A percentile compares a stretch with the other conserved stretches of the same genome.
Evolutionary conservation across 2,113 vertebrate genomes (phyloP).

Genomic region (Chloroceryle aenea): DNA sequence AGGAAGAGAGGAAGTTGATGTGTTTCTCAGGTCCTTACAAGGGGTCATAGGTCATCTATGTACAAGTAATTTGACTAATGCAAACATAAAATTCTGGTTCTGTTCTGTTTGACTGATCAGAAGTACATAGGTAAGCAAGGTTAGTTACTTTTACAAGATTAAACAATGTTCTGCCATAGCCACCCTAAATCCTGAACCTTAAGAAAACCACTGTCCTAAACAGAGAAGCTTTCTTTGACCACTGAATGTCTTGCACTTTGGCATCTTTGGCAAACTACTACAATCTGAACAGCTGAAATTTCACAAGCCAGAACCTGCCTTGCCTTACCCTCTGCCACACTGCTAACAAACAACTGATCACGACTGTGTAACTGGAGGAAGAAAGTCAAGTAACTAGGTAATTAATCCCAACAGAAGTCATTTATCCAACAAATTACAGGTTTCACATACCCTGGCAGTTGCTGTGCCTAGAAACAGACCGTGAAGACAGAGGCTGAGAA

Average conservation of each 20-base stretch:
- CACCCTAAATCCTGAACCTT: background rate
- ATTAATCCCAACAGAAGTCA: background rate
- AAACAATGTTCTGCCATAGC: background rate
- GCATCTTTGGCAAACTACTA: background rate
- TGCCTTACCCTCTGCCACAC: background rate
- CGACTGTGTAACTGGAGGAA: background rate
- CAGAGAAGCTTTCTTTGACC: background rate
- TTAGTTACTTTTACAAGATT: background rate
- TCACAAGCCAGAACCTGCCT: background rate
- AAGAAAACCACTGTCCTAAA: background rate
- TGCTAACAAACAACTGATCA: background rate
- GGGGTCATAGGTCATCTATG: background rate
- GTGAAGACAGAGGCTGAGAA: background rate
- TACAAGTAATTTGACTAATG: background rate
- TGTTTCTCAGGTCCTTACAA: background rate
- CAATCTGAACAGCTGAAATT: background rate
- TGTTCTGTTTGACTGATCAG: background rate
- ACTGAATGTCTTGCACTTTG: background rate
- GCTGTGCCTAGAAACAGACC: background rate
- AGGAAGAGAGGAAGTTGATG: background rate
- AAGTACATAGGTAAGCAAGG: background rate
- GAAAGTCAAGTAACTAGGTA: conserved; percentile 2
- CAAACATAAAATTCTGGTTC: background rate
- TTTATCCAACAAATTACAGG: background rate
- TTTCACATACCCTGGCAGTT: background rate